A percentile compares a stretch with the other conserved stretches of the same genome.
Conservation (phyloP, 2,797 vertebrate genomes). For the Anomalospiza imberbis region DNA sequence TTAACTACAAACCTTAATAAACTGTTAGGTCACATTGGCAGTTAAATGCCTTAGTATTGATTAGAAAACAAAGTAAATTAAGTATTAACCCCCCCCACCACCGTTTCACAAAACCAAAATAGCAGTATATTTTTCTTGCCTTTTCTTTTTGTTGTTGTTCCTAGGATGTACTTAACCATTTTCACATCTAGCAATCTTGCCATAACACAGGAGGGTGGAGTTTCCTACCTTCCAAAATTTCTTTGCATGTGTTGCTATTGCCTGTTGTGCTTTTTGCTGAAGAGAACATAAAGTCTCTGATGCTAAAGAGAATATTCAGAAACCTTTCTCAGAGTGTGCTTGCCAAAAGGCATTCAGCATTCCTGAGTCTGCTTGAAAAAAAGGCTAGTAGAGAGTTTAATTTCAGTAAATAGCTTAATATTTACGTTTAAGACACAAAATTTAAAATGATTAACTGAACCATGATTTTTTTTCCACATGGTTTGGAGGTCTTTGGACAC, state of each 20-base stretch:
- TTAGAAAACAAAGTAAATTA: neutral
- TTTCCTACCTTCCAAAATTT: neutral
- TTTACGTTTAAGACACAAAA: neutral
- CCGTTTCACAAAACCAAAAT: neutral
- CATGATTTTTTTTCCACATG: neutral
- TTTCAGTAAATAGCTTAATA: conserved; percentile 11
- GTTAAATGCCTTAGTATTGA: neutral
- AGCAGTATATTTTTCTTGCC: fast-evolving
- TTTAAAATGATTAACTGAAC: neutral
- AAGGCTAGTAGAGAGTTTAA: neutral
- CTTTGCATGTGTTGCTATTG: neutral
- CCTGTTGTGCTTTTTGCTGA: neutral
- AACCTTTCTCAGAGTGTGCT: neutral
- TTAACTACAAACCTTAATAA: neutral
- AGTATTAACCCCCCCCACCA: neutral
- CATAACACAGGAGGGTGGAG: neutral
- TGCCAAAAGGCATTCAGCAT: neutral
- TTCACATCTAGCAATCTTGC: neutral
- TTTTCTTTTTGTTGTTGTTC: neutral
- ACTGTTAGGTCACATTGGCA: neutral
- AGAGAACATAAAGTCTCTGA: neutral
- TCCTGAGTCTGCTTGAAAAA: neutral
- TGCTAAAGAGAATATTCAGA: neutral
- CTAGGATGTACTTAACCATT: neutral
- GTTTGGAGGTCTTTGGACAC: neutral